Percentiles rank a stretch among this genome's conserved stretches.
These are phyloP conservation scores for Auanema sp. DNA, from an alignment of 2,888 invertebrate species.

Conservation along the genomic window DNA sequence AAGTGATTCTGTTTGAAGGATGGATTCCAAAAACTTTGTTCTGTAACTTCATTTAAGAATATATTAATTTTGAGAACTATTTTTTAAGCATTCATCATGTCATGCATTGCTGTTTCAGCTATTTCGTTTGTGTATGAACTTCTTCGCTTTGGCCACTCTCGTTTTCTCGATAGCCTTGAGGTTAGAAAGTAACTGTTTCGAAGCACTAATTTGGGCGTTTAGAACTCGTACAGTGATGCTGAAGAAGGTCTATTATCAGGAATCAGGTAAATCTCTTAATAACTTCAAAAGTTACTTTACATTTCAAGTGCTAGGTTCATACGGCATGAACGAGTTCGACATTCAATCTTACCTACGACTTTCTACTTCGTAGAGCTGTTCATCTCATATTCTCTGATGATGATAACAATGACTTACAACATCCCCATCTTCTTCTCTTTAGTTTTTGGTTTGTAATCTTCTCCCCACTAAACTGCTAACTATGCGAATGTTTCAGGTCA, in stretches of 20 bases:
- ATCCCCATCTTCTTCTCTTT: slow-evolving; percentile 38
- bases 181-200: no score
- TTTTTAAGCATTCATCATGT: slow-evolving; percentile 48
- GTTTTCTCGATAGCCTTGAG: no score
- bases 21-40: slow-evolving; percentile 45
- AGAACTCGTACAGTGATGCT: no score
- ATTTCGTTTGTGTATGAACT: slow-evolving; percentile 46
- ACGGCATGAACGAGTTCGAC: no score
- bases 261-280: no score
- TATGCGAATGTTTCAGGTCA: background rate
- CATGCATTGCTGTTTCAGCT: slow-evolving; percentile 46
- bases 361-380: slow-evolving; percentile 48
- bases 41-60: slow-evolving; percentile 23
- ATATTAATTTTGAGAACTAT: no score
- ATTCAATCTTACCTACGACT: slow-evolving; percentile 15
- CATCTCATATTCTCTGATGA: slow-evolving; percentile 50
- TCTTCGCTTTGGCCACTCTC: slow-evolving; percentile 19
- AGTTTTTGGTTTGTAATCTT: slow-evolving; percentile 17
- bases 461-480: background rate
- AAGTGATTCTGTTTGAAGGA: slow-evolving; percentile 50
- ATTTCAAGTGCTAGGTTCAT: no score
- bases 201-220: no score
- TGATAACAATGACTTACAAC: slow-evolving; percentile 59
- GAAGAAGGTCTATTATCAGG: no score
- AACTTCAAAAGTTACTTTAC: no score